A percentile compares a stretch with the other conserved stretches of the same genome.
These are phyloP conservation scores for Okapia johnstoni DNA, from an alignment of 2,113 vertebrate species.

Conservation along the genomic window DNA sequence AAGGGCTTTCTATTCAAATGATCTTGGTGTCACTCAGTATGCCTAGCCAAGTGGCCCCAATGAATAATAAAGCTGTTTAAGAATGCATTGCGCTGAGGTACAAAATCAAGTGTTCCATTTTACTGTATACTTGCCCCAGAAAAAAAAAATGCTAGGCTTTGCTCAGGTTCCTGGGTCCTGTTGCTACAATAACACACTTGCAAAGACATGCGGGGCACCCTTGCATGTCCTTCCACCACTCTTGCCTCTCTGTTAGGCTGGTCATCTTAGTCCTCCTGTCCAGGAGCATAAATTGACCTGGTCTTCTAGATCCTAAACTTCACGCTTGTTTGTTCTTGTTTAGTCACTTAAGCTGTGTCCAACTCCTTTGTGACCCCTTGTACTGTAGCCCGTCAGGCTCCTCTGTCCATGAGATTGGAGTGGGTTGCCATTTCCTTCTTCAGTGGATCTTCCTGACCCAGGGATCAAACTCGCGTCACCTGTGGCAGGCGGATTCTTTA, in stretches of 20 bases:
- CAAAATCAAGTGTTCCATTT: background rate
- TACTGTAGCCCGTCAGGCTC: background rate
- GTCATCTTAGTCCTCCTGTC: background rate
- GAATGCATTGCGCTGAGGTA: background rate
- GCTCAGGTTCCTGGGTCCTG: background rate
- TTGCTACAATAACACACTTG: fast-evolving
- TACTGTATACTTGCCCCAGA: background rate
- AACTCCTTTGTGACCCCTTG: background rate
- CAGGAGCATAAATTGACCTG: fast-evolving
- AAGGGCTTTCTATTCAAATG: background rate
- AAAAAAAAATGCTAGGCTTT: background rate
- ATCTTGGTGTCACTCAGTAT: background rate
- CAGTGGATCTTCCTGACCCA: background rate
- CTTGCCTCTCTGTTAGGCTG: background rate
- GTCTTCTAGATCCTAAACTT: background rate
- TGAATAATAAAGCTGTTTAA: background rate
- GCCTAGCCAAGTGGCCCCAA: fast-evolving
- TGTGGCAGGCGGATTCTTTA: background rate
- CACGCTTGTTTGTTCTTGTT: background rate
- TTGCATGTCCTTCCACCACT: background rate
- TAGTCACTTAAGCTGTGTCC: background rate
- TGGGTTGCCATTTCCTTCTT: background rate
- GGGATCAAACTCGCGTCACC: fast-evolving
- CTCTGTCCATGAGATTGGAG: background rate
- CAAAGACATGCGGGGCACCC: background rate